A percentile compares a stretch with the other conserved stretches of the same genome.
Conservation (phyloP, 92 coral and sea anemone genomes). For the Bergia puertoricense region DNA sequence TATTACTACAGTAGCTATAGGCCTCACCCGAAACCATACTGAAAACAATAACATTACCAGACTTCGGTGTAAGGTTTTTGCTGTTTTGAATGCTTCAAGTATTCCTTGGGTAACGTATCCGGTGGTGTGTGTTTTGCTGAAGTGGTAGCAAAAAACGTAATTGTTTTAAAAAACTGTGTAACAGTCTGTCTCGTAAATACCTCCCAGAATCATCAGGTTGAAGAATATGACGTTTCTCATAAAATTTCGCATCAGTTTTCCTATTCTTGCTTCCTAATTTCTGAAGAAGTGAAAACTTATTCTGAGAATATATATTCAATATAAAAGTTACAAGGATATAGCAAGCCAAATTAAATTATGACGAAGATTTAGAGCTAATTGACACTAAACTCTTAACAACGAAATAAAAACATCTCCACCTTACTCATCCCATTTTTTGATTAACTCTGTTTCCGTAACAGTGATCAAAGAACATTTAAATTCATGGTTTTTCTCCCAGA, state of each 20-base stretch:
- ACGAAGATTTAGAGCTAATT: background rate
- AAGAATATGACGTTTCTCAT: too few relatives aligned
- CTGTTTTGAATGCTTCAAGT: slow-evolving; percentile 85
- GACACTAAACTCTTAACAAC: background rate
- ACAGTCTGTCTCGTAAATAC: background rate
- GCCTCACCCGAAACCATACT: too few relatives aligned
- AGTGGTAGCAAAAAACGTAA: background rate
- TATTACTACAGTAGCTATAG: too few relatives aligned
- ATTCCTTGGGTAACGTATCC: slow-evolving; percentile 81
- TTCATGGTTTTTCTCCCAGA: background rate
- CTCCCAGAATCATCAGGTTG: background rate
- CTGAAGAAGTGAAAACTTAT: too few relatives aligned
- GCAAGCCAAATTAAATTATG: background rate
- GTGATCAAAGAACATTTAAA: too few relatives aligned
- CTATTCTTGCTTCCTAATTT: too few relatives aligned
- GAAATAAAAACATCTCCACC: background rate
- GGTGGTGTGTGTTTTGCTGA: slow-evolving; percentile 91
- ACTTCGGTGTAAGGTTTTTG: slow-evolving; percentile 87
- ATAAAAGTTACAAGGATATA: too few relatives aligned
- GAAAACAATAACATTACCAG: slow-evolving; percentile 58
- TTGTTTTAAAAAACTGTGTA: background rate
- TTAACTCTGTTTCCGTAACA: too few relatives aligned
- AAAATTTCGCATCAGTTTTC: too few relatives aligned
- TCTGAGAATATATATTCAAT: too few relatives aligned
- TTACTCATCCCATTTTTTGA: too few relatives aligned